A percentile compares a stretch with the other conserved stretches of the same genome.
These are phyloP conservation scores for Agrotis segetum DNA, from an alignment of 2,888 invertebrate genomes.

Conservation along the genomic window DNA sequence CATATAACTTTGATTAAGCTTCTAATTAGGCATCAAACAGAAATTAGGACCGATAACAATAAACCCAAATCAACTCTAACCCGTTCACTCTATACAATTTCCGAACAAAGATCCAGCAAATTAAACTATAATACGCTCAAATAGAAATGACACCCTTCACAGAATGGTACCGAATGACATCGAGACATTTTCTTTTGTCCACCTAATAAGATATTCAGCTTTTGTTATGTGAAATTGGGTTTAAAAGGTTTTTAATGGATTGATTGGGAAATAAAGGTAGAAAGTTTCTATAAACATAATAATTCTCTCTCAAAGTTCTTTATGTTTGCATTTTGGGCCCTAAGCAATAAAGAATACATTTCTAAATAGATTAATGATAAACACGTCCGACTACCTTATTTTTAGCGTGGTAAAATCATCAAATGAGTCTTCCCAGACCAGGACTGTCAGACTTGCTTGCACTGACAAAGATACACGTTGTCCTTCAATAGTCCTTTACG, in stretches of 20 bases:
- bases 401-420: too few relatives aligned
- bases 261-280: slow-evolving; percentile 33
- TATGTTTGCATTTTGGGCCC: neutral
- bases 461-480: too few relatives aligned
- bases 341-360: neutral
- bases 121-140: slow-evolving; percentile 50
- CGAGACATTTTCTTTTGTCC: slow-evolving; percentile 53
- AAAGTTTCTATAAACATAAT: neutral
- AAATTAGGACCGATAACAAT: slow-evolving; percentile 22
- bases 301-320: neutral
- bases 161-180: slow-evolving; percentile 38
- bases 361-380: too few relatives aligned
- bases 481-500: too few relatives aligned
- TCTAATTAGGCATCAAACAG: slow-evolving; percentile 22
- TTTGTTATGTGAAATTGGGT: slow-evolving; percentile 29
- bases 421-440: too few relatives aligned
- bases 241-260: slow-evolving; percentile 36
- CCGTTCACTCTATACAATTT: slow-evolving; percentile 34
- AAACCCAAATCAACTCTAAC: slow-evolving; percentile 31
- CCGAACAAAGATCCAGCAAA: slow-evolving; percentile 46
- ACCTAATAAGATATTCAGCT: slow-evolving; percentile 49
- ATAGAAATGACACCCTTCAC: slow-evolving; percentile 46
- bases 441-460: too few relatives aligned
- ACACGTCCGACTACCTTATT: too few relatives aligned
- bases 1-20: neutral